Percentiles rank a stretch among this genome's conserved stretches.
Evolutionary conservation across 2,113 vertebrate species (phyloP).

Genomic region (Procapra przewalskii): DNA sequence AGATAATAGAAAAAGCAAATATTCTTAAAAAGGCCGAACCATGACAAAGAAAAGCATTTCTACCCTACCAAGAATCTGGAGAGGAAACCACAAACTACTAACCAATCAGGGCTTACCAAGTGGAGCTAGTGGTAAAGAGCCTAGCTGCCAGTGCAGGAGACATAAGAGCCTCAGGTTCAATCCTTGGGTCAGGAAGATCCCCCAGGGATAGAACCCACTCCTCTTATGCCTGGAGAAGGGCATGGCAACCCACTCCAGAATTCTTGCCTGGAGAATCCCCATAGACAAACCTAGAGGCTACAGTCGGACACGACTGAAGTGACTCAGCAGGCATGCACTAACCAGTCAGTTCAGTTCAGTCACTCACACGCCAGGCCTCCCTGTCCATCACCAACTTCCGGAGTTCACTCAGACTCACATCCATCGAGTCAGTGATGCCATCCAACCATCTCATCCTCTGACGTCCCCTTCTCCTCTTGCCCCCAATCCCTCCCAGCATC

Average conservation of each 20-base stretch:
- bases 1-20: not conserved
- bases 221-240: not conserved
- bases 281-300: not conserved
- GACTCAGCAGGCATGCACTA: not conserved
- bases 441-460: too few species aligned
- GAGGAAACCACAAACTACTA: not conserved
- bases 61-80: not conserved
- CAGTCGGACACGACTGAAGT: fast-evolving
- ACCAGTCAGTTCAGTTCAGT: not conserved
- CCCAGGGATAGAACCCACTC: not conserved
- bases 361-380: too few species aligned
- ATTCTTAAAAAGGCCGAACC: not conserved
- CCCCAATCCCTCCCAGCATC: too few species aligned
- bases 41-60: not conserved
- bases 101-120: not conserved
- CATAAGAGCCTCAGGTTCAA: not conserved
- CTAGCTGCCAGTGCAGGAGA: not conserved
- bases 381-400: too few species aligned
- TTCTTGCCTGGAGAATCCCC: not conserved
- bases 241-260: not conserved
- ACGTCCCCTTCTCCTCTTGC: too few species aligned
- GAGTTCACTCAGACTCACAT: too few species aligned
- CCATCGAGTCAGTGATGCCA: too few species aligned
- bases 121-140: not conserved
- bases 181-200: not conserved